These are phyloP conservation scores for Ophioderma brevispina DNA, from an alignment of 35 echinoderm and acorn worm species.

Conservation along the genomic window DNA sequence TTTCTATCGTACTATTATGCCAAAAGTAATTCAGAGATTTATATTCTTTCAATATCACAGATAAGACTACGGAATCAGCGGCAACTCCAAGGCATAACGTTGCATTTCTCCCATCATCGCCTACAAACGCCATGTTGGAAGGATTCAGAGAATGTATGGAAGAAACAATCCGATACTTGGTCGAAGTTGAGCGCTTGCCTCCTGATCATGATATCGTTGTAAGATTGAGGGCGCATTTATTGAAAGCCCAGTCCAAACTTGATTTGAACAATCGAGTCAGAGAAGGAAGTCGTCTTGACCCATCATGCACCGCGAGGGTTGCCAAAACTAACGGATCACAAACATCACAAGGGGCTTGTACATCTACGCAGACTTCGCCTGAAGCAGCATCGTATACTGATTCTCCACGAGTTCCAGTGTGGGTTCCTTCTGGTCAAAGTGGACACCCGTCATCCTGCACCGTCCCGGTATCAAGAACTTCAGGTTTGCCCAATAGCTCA, in stretches of 20 bases:
- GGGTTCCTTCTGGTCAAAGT: not conserved
- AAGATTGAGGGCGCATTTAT: slow-evolving; percentile 65
- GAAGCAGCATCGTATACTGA: not conserved
- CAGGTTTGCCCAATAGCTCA: not conserved
- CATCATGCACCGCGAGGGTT: not conserved
- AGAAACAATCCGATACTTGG: slow-evolving; percentile 74
- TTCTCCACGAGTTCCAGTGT: slow-evolving; percentile 5
- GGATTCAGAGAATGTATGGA: slow-evolving; percentile 79
- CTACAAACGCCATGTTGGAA: slow-evolving; percentile 54
- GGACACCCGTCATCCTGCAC: not conserved
- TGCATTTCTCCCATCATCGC: slow-evolving; percentile 17
- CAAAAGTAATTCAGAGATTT: too few species aligned
- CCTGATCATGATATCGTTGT: slow-evolving; percentile 69
- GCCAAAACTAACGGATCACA: not conserved
- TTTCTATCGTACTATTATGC: too few species aligned
- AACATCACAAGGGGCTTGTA: not conserved
- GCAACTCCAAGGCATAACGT: not conserved
- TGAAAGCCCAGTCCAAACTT: slow-evolving; percentile 50
- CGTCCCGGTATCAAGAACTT: not conserved
- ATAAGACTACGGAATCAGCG: not conserved
- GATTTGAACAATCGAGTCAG: slow-evolving; percentile 58
- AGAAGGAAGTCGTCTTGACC: not conserved
- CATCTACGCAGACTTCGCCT: slow-evolving; percentile 52
- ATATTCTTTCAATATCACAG: not conserved
- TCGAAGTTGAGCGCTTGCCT: slow-evolving; percentile 64